Conservation (phyloP, 2,797 vertebrate genomes). For the Lutra lutra region DNA sequence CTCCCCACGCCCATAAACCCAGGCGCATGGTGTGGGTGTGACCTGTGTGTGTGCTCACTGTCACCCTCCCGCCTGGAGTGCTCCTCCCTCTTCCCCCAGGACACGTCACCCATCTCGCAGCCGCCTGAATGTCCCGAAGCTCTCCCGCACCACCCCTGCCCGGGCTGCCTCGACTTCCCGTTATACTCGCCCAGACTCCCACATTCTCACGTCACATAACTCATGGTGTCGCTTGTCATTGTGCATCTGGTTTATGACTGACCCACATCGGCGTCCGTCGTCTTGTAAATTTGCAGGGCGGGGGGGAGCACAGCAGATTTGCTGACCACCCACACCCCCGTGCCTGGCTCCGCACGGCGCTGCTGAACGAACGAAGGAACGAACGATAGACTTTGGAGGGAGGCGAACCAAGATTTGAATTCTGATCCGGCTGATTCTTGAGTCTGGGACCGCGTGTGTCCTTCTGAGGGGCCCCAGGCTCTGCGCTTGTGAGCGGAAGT, state of each 20-base stretch:
- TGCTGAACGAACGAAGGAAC: not conserved
- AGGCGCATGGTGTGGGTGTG: rapidly evolving
- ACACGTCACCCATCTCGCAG: rapidly evolving
- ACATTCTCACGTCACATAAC: rapidly evolving
- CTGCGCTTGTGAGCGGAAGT: not conserved
- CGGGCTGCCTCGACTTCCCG: rapidly evolving
- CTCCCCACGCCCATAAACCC: too few relatives aligned
- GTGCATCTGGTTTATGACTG: not conserved
- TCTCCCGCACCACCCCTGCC: not conserved
- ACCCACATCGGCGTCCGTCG: rapidly evolving
- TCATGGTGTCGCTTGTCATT: rapidly evolving
- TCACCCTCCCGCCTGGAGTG: not conserved
- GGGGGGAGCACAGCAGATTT: not conserved
- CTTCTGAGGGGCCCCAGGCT: not conserved
- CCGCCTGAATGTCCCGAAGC: not conserved
- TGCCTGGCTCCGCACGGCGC: not conserved
- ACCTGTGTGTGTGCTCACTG: rapidly evolving
- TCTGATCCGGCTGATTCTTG: not conserved
- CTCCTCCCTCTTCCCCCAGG: too few relatives aligned
- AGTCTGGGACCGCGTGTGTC: rapidly evolving
- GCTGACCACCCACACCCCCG: not conserved
- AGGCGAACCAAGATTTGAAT: too few relatives aligned
- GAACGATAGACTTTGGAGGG: not conserved
- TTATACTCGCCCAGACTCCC: rapidly evolving
- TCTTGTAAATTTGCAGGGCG: not conserved